Percentiles rank a stretch among this genome's conserved stretches.
Conservation (phyloP, 2,888 invertebrate genomes). For the Aromia moschata region DNA sequence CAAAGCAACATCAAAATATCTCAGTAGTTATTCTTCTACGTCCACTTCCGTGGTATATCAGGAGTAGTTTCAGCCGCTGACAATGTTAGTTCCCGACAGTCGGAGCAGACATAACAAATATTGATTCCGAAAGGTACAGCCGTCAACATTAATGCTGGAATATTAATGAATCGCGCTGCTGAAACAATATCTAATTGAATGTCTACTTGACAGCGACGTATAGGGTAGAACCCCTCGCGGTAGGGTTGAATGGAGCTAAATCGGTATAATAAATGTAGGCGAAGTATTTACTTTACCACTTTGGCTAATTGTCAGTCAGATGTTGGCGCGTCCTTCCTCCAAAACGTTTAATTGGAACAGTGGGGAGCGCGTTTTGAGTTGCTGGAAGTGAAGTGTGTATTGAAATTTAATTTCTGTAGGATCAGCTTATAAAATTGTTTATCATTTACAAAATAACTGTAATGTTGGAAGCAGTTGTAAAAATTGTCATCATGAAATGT, state of each 20-base stretch:
- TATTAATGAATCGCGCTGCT: conserved; percentile 25
- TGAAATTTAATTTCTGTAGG: too few species aligned
- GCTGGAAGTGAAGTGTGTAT: too few species aligned
- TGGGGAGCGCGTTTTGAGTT: too few species aligned
- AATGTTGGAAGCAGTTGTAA: too few species aligned
- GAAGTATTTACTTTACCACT: conserved; percentile 40
- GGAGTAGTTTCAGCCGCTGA: too few species aligned
- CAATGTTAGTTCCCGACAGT: not conserved
- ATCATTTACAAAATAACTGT: too few species aligned
- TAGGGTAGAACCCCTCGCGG: conserved; percentile 33
- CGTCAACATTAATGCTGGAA: conserved; percentile 21
- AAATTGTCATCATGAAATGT: too few species aligned
- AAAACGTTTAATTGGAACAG: not conserved
- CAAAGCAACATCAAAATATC: too few species aligned
- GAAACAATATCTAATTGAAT: conserved; percentile 33
- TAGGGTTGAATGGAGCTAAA: conserved; percentile 31
- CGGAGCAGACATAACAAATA: conserved; percentile 4
- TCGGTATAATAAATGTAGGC: conserved; percentile 33
- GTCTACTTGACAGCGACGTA: conserved; percentile 32
- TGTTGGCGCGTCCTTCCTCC: not conserved
- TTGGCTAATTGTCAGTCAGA: conserved; percentile 37
- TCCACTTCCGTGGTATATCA: too few species aligned
- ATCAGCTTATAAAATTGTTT: too few species aligned
- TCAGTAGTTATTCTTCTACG: too few species aligned
- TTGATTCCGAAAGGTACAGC: conserved; percentile 16